Evolutionary conservation across 2,113 vertebrate species (phyloP).

Genomic region (Benitochromis conjunctus): DNA sequence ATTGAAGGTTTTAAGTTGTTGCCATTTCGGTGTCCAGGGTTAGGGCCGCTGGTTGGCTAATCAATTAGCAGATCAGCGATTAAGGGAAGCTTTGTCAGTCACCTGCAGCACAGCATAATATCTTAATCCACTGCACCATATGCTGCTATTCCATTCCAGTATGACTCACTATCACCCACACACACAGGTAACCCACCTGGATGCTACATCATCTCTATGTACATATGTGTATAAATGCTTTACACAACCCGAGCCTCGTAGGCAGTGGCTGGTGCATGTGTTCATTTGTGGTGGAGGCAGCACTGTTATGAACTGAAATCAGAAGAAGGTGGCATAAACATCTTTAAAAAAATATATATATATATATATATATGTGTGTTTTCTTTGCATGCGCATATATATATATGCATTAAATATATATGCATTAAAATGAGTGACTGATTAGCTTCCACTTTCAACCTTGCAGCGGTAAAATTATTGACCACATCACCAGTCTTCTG

Average conservation of each 20-base stretch:
- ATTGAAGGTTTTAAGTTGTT: conserved; percentile 73
- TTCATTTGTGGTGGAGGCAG: background rate
- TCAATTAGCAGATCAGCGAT: conserved; percentile 78
- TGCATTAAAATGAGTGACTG: background rate
- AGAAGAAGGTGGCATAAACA: background rate
- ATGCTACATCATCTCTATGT: background rate
- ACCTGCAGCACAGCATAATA: conserved; percentile 79
- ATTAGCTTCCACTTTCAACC: background rate
- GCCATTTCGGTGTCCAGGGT: conserved; percentile 64
- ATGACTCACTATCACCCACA: conserved; percentile 6
- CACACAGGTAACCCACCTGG: conserved; percentile 31
- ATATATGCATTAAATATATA: too few relatives aligned
- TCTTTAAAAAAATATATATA: background rate
- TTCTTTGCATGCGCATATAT: too few relatives aligned
- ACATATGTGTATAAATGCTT: background rate
- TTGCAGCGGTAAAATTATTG: background rate
- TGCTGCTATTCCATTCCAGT: conserved; percentile 64
- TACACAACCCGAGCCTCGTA: background rate
- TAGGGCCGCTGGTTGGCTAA: conserved; percentile 58
- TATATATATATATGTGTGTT: too few relatives aligned
- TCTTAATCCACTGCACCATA: conserved; percentile 83
- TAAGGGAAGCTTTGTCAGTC: conserved; percentile 73
- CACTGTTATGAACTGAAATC: background rate
- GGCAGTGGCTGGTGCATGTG: background rate
- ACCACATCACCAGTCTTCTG: background rate